phyloP scores from a whole-genome alignment of 2,113 vertebrate genomes.

The Poicephalus gulielmi region DNA sequence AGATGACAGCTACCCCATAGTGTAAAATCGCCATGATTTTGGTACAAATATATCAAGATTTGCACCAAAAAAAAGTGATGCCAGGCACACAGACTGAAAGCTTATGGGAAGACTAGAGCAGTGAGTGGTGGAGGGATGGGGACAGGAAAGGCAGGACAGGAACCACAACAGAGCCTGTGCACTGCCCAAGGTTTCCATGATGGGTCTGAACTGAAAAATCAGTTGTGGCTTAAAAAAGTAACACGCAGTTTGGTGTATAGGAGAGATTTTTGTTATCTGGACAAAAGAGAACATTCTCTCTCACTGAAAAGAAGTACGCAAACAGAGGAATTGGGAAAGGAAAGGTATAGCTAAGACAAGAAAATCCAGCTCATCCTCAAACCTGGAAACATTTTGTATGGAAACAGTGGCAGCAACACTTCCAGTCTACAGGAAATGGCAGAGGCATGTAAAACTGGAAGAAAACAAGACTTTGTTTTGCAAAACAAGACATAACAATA shows the following conservation, averaged over 20 bases:
- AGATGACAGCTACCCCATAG: not conserved
- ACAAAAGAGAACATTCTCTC: not conserved
- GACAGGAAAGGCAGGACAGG: not conserved
- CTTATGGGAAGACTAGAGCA: rapidly evolving
- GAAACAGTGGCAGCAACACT: not conserved
- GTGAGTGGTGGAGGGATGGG: rapidly evolving
- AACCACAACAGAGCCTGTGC: rapidly evolving
- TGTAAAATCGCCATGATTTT: rapidly evolving
- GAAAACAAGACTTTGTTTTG: not conserved
- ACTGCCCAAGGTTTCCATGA: rapidly evolving
- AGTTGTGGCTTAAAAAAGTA: not conserved
- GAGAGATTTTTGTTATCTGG: not conserved
- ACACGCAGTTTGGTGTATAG: rapidly evolving
- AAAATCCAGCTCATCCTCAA: not conserved
- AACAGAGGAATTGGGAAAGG: not conserved
- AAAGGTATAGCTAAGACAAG: not conserved
- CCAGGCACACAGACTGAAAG: not conserved
- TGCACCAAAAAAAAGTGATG: rapidly evolving
- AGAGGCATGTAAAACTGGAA: not conserved
- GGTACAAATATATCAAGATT: not conserved
- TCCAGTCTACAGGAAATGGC: not conserved
- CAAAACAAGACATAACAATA: not conserved
- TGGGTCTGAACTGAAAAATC: not conserved
- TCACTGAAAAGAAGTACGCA: rapidly evolving
- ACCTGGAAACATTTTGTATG: not conserved